Percentiles rank a stretch among this genome's conserved stretches.
Evolutionary conservation across 2,113 vertebrate genomes (phyloP).

Genomic region (Catharus minimus): DNA sequence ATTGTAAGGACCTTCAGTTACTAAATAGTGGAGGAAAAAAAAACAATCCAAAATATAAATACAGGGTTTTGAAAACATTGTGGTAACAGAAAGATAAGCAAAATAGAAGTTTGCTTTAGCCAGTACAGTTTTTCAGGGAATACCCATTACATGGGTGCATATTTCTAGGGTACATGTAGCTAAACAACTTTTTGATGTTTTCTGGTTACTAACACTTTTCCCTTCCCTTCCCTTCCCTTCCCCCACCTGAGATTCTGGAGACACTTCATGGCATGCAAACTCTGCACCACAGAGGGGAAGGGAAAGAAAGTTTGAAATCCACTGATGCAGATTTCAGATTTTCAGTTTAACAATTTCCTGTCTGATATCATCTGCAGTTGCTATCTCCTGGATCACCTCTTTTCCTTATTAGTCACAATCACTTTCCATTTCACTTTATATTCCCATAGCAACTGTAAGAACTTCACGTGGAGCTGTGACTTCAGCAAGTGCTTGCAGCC

Average conservation of each 20-base stretch:
- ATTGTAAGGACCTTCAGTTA: not conserved
- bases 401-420: not conserved
- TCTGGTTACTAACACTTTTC: not conserved
- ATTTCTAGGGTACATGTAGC: not conserved
- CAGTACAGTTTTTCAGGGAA: not conserved
- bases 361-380: not conserved
- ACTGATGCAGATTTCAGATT: not conserved
- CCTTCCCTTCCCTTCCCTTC: not conserved
- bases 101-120: not conserved
- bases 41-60: not conserved
- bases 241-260: not conserved
- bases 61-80: not conserved
- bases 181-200: not conserved
- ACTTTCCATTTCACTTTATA: slow-evolving; percentile 2
- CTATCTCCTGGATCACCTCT: not conserved
- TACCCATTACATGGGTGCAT: not conserved
- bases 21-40: not conserved
- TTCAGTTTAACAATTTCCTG: not conserved
- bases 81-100: not conserved
- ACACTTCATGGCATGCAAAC: not conserved
- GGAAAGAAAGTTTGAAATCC: not conserved
- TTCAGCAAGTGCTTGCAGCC: not conserved
- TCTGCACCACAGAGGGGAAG: not conserved
- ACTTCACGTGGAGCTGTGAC: not conserved
- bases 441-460: slow-evolving; percentile 20